These are phyloP conservation scores for Drosophila anceps DNA, from an alignment of 2,888 invertebrate species.

Conservation along the genomic window DNA sequence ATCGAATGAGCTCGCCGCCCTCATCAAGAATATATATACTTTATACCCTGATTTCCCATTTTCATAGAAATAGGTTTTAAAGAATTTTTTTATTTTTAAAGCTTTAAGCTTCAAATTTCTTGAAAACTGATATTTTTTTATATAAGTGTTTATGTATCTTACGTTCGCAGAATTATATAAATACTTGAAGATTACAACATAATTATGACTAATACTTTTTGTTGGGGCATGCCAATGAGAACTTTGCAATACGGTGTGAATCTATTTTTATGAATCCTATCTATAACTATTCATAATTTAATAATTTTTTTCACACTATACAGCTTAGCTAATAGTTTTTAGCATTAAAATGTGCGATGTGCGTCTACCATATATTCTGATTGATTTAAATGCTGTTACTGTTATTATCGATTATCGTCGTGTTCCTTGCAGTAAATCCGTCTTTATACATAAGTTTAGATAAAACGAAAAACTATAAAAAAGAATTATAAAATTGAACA, in stretches of 20 bases:
- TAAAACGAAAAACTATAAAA: constrained; percentile 29
- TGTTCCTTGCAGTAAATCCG: constrained; percentile 83
- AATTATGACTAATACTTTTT: neutral
- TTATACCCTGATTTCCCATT: too few species aligned
- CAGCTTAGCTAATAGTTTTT: constrained; percentile 44
- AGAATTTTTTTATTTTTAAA: too few species aligned
- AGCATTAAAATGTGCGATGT: constrained; percentile 44
- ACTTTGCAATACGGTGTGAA: constrained; percentile 65
- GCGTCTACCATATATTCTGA: constrained; percentile 58
- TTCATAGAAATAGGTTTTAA: too few species aligned
- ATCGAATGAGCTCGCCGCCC: too few species aligned
- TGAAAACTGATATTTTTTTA: neutral
- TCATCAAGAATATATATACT: too few species aligned
- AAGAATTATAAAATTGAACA: constrained; percentile 2
- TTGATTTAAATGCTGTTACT: constrained; percentile 58
- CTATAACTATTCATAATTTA: constrained; percentile 5
- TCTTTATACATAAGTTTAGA: constrained; percentile 76
- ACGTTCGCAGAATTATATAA: neutral
- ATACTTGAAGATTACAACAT: neutral
- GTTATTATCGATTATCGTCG: constrained; percentile 61
- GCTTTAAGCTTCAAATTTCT: neutral
- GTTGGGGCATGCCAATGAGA: constrained; percentile 46
- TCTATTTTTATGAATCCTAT: neutral
- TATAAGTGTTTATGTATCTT: neutral
- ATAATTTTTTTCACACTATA: constrained; percentile 16